A percentile compares a stretch with the other conserved stretches of the same genome.
phyloP scores from a whole-genome alignment of 2,888 invertebrate species.

The Noctua janthina region DNA sequence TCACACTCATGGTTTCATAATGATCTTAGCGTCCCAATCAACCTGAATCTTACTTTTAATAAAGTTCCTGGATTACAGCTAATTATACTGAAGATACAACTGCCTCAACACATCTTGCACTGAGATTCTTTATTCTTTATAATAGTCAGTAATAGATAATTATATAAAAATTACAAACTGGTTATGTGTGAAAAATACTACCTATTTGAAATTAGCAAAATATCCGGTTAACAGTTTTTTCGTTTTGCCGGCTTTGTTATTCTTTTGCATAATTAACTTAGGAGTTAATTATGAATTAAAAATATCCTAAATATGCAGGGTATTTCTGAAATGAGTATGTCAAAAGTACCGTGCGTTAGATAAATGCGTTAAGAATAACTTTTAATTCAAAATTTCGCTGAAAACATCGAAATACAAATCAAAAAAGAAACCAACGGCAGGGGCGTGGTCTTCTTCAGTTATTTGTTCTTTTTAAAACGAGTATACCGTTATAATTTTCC shows the following conservation, averaged over 20 bases:
- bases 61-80: conserved; percentile 8
- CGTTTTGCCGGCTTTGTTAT: conserved; percentile 45
- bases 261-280: conserved; percentile 26
- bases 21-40: background rate
- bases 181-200: background rate
- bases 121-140: background rate
- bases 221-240: background rate
- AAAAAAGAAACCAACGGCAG: conserved; percentile 69
- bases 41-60: background rate
- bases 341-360: background rate
- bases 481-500: conserved; percentile 2
- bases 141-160: background rate
- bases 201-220: background rate
- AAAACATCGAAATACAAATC: conserved; percentile 59
- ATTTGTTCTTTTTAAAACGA: conserved; percentile 42
- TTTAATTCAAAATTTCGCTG: conserved; percentile 59
- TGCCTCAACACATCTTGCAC: background rate
- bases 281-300: conserved; percentile 50
- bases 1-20: conserved; percentile 7
- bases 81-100: conserved; percentile 1
- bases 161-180: background rate
- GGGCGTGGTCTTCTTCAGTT: conserved; percentile 79
- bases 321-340: background rate
- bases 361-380: background rate
- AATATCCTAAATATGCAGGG: background rate